These are phyloP conservation scores for Pinctada fucata DNA, from an alignment of 2,888 invertebrate genomes.

Conservation along the genomic window DNA sequence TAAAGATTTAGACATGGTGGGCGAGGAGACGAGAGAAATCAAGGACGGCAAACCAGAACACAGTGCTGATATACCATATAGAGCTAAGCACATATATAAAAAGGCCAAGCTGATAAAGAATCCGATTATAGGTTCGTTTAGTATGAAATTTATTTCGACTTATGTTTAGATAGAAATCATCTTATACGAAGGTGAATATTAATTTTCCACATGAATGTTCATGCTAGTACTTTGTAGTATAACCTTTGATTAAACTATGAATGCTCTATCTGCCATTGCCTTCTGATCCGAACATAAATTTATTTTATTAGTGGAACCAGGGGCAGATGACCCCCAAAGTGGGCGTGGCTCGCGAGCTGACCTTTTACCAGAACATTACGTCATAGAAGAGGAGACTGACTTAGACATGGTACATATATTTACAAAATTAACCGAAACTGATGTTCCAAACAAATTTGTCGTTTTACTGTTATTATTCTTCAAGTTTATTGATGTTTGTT, in stretches of 20 bases:
- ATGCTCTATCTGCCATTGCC: too few species aligned
- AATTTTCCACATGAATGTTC: too few species aligned
- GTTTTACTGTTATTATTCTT: too few species aligned
- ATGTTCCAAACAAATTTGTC: too few species aligned
- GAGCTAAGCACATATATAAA: constrained; percentile 15
- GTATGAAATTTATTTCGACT: neutral
- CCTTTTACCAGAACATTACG: constrained; percentile 15
- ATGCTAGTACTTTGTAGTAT: too few species aligned
- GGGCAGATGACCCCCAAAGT: constrained; percentile 28
- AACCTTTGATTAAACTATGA: too few species aligned
- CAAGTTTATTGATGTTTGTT: neutral
- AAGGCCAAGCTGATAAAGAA: constrained; percentile 36
- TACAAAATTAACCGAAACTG: neutral
- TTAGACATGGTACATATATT: neutral
- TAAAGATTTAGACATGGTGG: constrained; percentile 19
- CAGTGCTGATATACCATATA: constrained; percentile 2
- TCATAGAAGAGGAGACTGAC: constrained; percentile 8
- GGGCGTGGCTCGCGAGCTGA: constrained; percentile 31
- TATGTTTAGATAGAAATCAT: too few species aligned
- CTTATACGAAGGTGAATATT: too few species aligned
- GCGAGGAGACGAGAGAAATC: constrained; percentile 13
- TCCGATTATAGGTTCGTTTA: constrained; percentile 32
- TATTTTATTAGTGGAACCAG: constrained; percentile 24
- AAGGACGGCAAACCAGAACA: neutral
- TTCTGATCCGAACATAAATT: too few species aligned